Conservation (phyloP, 2,113 vertebrate species). For the Otis tarda region DNA sequence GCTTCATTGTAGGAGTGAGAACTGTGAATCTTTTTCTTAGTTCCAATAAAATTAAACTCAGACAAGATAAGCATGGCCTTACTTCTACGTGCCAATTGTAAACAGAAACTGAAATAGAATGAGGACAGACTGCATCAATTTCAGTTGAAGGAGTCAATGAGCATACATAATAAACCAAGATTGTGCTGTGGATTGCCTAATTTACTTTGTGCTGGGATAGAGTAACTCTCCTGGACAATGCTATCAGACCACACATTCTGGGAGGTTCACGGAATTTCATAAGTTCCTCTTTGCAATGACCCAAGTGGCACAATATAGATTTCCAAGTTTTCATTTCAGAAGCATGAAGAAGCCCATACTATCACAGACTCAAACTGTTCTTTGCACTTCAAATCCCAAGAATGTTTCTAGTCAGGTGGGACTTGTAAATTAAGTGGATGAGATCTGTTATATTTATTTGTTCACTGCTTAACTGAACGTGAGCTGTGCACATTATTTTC, state of each 20-base stretch:
- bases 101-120: background rate
- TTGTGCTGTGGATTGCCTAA: background rate
- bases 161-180: background rate
- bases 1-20: background rate
- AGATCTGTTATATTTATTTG: background rate
- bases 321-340: background rate
- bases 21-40: background rate
- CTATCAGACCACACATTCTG: background rate
- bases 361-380: background rate
- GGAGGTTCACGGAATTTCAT: background rate
- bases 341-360: background rate
- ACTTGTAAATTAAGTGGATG: background rate
- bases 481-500: background rate
- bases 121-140: background rate
- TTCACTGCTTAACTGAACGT: background rate
- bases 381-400: background rate
- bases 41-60: background rate
- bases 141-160: background rate
- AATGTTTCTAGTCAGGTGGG: background rate
- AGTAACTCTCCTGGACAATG: background rate
- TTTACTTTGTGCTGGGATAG: background rate
- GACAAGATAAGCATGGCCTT: background rate
- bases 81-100: background rate
- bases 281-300: background rate
- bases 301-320: background rate